phyloP scores from a whole-genome alignment of 2,113 vertebrate species.

The Etia nguti region DNA sequence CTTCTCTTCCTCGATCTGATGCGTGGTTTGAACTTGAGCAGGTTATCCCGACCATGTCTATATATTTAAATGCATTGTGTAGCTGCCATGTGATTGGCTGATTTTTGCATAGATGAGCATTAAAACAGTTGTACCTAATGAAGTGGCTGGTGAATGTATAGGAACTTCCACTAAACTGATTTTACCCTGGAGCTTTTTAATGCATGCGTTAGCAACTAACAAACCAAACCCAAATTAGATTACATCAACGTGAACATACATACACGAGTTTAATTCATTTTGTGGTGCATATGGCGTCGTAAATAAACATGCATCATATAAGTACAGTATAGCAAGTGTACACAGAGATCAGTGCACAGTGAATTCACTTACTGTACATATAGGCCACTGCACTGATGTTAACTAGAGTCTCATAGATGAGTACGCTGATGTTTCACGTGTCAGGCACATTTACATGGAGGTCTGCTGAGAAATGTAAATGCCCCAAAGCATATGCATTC shows the following conservation, averaged over 20 bases:
- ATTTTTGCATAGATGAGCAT: not conserved
- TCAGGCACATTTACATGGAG: not conserved
- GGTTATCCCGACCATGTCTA: not conserved
- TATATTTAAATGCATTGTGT: not conserved
- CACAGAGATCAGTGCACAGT: constrained; percentile 16
- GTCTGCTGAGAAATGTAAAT: constrained; percentile 9
- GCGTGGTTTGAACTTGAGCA: not conserved
- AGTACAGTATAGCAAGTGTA: not conserved
- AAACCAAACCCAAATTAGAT: not conserved
- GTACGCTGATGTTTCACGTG: not conserved
- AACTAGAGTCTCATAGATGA: not conserved
- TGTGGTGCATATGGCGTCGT: not conserved
- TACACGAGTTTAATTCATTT: not conserved
- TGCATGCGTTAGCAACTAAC: not conserved
- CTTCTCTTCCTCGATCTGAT: not conserved
- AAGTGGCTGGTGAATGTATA: not conserved
- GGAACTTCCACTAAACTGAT: not conserved
- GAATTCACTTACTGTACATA: not conserved
- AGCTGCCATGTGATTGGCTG: not conserved
- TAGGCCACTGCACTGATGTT: constrained; percentile 20
- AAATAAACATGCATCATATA: not conserved
- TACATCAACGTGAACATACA: not conserved
- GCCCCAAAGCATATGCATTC: not conserved
- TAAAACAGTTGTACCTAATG: not conserved
- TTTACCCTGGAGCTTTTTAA: not conserved